phyloP scores from a whole-genome alignment of 2,888 invertebrate species.

The Azorinus chamasolen region DNA sequence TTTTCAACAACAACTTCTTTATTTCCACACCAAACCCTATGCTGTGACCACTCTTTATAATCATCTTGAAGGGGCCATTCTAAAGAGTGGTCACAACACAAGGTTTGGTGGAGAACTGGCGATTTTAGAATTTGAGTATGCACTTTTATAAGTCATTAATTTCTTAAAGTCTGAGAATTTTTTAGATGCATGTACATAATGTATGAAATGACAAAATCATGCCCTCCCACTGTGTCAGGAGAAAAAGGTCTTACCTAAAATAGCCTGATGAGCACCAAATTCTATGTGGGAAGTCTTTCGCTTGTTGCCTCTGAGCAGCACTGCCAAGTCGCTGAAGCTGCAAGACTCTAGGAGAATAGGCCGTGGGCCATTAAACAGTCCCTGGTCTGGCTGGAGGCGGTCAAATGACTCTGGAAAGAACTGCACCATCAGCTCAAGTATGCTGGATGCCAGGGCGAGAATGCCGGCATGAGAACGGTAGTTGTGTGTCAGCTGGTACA shows the following conservation, averaged over 20 bases:
- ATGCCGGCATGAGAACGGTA: slow-evolving; percentile 83
- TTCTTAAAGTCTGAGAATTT: too few relatives aligned
- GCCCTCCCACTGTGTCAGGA: too few relatives aligned
- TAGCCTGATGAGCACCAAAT: slow-evolving; percentile 84
- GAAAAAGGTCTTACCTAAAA: slow-evolving; percentile 75
- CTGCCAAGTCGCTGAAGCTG: slow-evolving; percentile 75
- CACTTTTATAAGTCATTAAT: too few relatives aligned
- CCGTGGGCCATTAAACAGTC: slow-evolving; percentile 79
- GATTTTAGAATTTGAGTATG: too few relatives aligned
- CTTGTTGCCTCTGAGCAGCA: slow-evolving; percentile 75
- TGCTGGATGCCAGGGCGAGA: slow-evolving; percentile 78
- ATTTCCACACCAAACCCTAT: too few relatives aligned
- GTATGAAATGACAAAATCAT: not conserved
- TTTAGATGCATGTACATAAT: not conserved
- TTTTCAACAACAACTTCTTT: too few relatives aligned
- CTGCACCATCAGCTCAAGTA: slow-evolving; percentile 79
- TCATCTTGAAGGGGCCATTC: too few relatives aligned
- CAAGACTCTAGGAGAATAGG: slow-evolving; percentile 81
- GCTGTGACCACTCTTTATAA: too few relatives aligned
- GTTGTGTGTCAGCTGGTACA: slow-evolving; percentile 81
- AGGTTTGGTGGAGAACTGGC: too few relatives aligned
- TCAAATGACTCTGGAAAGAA: slow-evolving; percentile 84
- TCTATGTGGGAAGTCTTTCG: slow-evolving; percentile 82
- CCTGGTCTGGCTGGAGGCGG: slow-evolving; percentile 79
- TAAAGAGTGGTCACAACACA: too few relatives aligned